Conservation (phyloP, 2,113 vertebrate genomes). For the Mugil cephalus region DNA sequence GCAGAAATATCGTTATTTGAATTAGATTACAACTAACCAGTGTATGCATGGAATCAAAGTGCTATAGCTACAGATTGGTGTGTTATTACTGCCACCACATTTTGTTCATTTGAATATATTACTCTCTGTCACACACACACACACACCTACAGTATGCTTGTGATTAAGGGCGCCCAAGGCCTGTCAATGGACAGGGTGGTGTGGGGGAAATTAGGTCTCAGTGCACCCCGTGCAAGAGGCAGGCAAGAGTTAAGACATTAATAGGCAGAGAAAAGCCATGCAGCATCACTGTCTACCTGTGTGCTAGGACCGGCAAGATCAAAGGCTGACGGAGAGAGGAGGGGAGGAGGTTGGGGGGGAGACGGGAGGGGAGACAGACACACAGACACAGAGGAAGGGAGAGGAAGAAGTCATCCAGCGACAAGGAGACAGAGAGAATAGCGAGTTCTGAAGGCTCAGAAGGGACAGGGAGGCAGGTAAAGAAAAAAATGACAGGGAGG, state of each 20-base stretch:
- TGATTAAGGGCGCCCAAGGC: slow-evolving; percentile 59
- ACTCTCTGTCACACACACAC: slow-evolving; percentile 8
- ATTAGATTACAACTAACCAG: slow-evolving; percentile 17
- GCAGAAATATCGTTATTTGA: slow-evolving; percentile 7
- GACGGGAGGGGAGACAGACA: slow-evolving; percentile 49
- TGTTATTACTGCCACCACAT: slow-evolving; percentile 21
- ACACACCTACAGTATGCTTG: slow-evolving; percentile 9
- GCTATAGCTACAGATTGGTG: neutral
- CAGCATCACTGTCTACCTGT: slow-evolving; percentile 78
- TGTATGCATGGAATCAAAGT: slow-evolving; percentile 30
- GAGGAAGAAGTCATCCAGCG: slow-evolving; percentile 72
- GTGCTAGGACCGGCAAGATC: slow-evolving; percentile 72
- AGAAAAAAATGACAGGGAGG: slow-evolving; percentile 63
- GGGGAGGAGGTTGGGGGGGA: slow-evolving; percentile 24
- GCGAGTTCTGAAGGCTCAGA: slow-evolving; percentile 68
- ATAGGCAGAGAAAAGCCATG: slow-evolving; percentile 75
- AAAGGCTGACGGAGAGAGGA: slow-evolving; percentile 67
- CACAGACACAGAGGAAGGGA: slow-evolving; percentile 54
- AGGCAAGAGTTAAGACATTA: slow-evolving; percentile 78
- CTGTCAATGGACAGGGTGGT: slow-evolving; percentile 64
- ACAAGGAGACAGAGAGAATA: slow-evolving; percentile 76
- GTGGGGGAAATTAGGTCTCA: slow-evolving; percentile 72
- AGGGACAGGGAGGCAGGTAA: slow-evolving; percentile 62
- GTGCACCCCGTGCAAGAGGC: slow-evolving; percentile 67
- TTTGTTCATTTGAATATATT: slow-evolving; percentile 46